These are phyloP conservation scores for Sylvietta virens DNA, from an alignment of 2,113 vertebrate species.

Conservation along the genomic window DNA sequence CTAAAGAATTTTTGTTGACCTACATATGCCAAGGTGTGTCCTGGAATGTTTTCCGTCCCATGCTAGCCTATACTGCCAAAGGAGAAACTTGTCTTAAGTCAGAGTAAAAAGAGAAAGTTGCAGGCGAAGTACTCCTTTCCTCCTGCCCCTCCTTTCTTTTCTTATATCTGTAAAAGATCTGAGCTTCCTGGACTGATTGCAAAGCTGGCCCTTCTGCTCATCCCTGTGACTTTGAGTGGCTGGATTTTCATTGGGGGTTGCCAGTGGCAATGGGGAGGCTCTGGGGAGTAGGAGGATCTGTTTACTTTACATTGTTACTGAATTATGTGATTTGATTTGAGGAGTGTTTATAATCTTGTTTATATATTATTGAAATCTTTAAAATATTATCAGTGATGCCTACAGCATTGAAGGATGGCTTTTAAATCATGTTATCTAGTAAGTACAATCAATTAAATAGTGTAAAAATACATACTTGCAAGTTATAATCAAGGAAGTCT, in stretches of 20 bases:
- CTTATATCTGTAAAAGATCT: neutral
- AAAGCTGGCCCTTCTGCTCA: neutral
- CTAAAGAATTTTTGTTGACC: neutral
- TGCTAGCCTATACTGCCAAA: neutral
- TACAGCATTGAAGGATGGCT: neutral
- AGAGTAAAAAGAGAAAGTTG: neutral
- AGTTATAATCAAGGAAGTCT: neutral
- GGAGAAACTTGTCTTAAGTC: neutral
- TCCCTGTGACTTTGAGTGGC: accelerated
- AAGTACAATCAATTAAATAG: neutral
- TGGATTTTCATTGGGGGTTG: neutral
- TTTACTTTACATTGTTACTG: neutral
- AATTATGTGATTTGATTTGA: neutral
- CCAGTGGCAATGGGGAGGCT: neutral
- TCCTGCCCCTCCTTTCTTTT: too few species aligned
- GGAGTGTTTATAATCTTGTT: neutral
- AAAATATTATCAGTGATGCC: neutral
- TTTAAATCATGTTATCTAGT: neutral
- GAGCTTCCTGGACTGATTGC: neutral
- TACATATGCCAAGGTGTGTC: neutral
- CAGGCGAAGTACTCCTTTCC: neutral
- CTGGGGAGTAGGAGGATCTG: neutral
- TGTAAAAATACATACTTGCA: neutral
- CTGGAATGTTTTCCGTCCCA: neutral
- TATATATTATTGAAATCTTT: neutral